Base-by-base conservation (phyloP, 2,797 vertebrate species). In the Glyptemys insculpta region DNA sequence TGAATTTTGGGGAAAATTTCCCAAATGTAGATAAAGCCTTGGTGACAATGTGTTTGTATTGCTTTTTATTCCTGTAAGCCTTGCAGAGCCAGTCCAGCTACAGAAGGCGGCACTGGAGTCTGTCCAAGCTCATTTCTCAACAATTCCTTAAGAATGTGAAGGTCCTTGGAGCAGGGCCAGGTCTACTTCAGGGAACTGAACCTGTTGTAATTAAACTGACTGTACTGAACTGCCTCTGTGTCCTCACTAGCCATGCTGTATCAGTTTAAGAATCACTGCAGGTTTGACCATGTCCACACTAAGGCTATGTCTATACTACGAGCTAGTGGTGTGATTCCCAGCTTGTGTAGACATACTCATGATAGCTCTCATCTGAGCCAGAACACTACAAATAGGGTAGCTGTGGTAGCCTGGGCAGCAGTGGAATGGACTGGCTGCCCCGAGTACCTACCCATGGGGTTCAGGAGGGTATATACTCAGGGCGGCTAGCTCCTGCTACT, bases 221-320 rank as follows among this genome's bases (percentile, higher is more conserved):
- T 76, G 25, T 5, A 79, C 85, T 72, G 0, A 50, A 92, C 91
- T 23, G 72, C 76, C 79, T 3, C 81, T 41, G 81, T 81, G 50
- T 18, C 91, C 9, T 4, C 84, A 83, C 53, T 21, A 96, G 81
- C 8, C 85, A 92, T 54, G 85, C 50, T 92, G n/a, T 37, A 57
- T 91, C 90, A 91, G 68, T 53, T 94, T 72, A 62, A 93, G 76
- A 31, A 92, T 94, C 62, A 78, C 91, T 95, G 81, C 37, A 94
- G 44, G 79, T 62, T 90, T 91, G 41, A 85, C 89, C 85, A 88
- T 85, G 85, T 53, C 86, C 79, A 79, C 57, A 88, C 89, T 72
- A 41, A 41, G 62, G n/a, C 19, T 37, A 37, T 37, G 59, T n/a
- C 15, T 65, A 65, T 65, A 65, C 34, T 72, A 37, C 9, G 16